Evolutionary conservation across 2,797 vertebrate genomes (phyloP).

Genomic region (Choloepus didactylus): DNA sequence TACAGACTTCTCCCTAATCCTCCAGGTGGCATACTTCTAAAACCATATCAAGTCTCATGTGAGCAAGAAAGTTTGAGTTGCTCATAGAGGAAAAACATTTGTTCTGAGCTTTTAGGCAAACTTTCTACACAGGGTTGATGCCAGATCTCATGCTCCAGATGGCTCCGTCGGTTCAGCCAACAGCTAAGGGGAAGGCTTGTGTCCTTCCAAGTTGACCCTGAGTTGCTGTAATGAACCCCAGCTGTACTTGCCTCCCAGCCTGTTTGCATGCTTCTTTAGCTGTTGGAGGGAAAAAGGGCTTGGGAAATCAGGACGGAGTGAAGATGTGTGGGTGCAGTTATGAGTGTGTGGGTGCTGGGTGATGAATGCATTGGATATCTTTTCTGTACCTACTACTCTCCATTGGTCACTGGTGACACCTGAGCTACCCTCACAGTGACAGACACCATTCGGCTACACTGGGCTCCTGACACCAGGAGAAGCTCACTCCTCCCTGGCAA

Average conservation of each 20-base stretch:
- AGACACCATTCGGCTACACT: not conserved
- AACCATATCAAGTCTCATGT: not conserved
- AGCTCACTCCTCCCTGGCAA: not conserved
- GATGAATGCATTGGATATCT: not conserved
- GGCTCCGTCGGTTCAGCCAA: conserved; percentile 36
- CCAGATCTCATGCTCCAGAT: conserved; percentile 63
- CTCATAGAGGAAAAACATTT: conserved; percentile 44
- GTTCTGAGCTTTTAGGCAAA: conserved; percentile 67
- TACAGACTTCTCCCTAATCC: not conserved
- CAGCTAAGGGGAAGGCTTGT: conserved; percentile 2
- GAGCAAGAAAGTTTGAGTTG: not conserved
- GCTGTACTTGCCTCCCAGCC: not conserved
- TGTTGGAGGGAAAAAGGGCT: not conserved
- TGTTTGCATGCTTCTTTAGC: not conserved
- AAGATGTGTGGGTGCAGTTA: fast-evolving
- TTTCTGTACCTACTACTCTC: not conserved
- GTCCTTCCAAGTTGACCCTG: conserved; percentile 25
- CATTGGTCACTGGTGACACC: not conserved
- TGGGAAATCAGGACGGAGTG: not conserved
- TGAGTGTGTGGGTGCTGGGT: not conserved
- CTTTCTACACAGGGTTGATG: conserved; percentile 10
- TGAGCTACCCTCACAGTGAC: not conserved
- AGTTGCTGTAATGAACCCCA: conserved; percentile 40
- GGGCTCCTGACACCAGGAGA: not conserved
- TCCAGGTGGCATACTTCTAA: not conserved